phyloP scores from a whole-genome alignment of 2,113 vertebrate species.

The Corydoras maculifer region DNA sequence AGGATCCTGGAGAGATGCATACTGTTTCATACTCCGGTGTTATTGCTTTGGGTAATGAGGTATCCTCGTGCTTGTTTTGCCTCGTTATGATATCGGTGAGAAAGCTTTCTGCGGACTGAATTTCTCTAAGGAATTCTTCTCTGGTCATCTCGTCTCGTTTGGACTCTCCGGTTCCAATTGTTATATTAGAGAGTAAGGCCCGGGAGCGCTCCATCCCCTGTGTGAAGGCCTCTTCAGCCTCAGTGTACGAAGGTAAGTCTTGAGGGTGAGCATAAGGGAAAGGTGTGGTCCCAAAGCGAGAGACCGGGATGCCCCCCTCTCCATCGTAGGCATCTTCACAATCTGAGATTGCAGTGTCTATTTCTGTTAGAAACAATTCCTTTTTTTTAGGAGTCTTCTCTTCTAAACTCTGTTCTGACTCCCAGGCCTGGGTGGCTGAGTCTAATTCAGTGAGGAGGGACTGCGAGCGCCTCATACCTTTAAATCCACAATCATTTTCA shows the following conservation, averaged over 20 bases:
- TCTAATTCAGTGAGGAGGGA: slow-evolving; percentile 64
- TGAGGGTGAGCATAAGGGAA: slow-evolving; percentile 50
- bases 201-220: slow-evolving; percentile 61
- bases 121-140: slow-evolving; percentile 68
- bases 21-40: slow-evolving; percentile 71
- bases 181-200: slow-evolving; percentile 60
- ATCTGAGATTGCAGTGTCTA: slow-evolving; percentile 58
- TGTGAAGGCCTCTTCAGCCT: slow-evolving; percentile 59
- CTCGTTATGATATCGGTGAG: slow-evolving; percentile 71
- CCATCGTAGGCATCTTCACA: slow-evolving; percentile 48
- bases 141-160: slow-evolving; percentile 59
- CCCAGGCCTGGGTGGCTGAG: slow-evolving; percentile 52
- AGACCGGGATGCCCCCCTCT: slow-evolving; percentile 55
- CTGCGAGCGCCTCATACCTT: slow-evolving; percentile 64
- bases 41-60: slow-evolving; percentile 53
- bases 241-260: slow-evolving; percentile 52
- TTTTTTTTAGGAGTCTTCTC: slow-evolving; percentile 39
- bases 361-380: slow-evolving; percentile 72
- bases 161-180: slow-evolving; percentile 37
- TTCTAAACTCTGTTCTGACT: slow-evolving; percentile 39
- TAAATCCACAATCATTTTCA: slow-evolving; percentile 44
- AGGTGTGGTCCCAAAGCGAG: slow-evolving; percentile 57
- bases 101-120: slow-evolving; percentile 71
- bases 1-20: slow-evolving; percentile 61
- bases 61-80: slow-evolving; percentile 56